phyloP scores from a whole-genome alignment of 2,888 invertebrate genomes.

The Coenonympha glycerion region DNA sequence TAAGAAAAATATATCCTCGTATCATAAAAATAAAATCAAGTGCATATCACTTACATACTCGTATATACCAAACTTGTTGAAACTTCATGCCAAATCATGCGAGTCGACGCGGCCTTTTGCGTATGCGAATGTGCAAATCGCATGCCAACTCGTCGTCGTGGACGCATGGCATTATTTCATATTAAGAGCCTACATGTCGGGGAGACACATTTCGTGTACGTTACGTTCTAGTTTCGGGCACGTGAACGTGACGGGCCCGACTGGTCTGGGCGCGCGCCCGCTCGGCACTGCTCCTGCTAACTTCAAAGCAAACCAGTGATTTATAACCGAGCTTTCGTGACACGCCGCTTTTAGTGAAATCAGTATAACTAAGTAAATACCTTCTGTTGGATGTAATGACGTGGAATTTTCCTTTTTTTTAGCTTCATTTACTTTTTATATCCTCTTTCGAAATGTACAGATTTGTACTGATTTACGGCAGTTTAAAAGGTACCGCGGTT shows the following conservation, averaged over 20 bases:
- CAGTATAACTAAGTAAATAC: slow-evolving; percentile 25
- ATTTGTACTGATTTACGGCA: too few species aligned
- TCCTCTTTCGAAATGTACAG: too few species aligned
- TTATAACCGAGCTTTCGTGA: slow-evolving; percentile 59
- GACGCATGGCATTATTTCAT: slow-evolving; percentile 24
- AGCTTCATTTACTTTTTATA: slow-evolving; percentile 16
- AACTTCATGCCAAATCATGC: slow-evolving; percentile 12
- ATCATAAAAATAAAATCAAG: too few species aligned
- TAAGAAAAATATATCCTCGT: too few species aligned
- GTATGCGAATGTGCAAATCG: slow-evolving; percentile 21
- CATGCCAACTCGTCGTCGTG: slow-evolving; percentile 20
- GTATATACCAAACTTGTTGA: slow-evolving; percentile 5
- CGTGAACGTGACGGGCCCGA: slow-evolving; percentile 30
- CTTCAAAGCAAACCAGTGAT: slow-evolving; percentile 53
- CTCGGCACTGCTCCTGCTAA: slow-evolving; percentile 47
- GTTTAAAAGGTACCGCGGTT: too few species aligned
- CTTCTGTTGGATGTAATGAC: slow-evolving; percentile 17
- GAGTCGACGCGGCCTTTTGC: neutral
- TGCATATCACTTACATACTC: slow-evolving; percentile 4
- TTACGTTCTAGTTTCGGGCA: slow-evolving; percentile 12
- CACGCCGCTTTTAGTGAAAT: slow-evolving; percentile 36
- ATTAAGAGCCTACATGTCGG: slow-evolving; percentile 31
- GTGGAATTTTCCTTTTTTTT: slow-evolving; percentile 20
- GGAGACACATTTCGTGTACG: slow-evolving; percentile 35
- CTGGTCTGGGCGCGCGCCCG: slow-evolving; percentile 52